Conservation (phyloP, 2,113 vertebrate species). For the Bubalus kerabau region DNA sequence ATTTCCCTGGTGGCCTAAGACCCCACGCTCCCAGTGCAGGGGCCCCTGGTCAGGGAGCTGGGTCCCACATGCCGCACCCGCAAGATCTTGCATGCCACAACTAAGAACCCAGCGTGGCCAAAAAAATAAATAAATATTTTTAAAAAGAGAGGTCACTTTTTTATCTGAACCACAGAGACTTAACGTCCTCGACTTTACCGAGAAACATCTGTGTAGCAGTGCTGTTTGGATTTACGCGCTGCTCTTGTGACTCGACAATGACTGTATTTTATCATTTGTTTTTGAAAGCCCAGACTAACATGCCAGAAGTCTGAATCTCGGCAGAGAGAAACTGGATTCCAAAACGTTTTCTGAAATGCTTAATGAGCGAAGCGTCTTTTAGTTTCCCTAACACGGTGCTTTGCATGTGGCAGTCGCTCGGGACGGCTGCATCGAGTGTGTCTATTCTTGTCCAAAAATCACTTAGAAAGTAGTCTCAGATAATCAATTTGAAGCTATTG, state of each 20-base stretch:
- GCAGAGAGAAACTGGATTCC: constrained; percentile 14
- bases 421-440: not conserved
- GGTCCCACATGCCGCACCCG: not conserved
- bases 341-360: not conserved
- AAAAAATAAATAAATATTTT: not conserved
- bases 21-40: not conserved
- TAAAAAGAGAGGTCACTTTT: not conserved
- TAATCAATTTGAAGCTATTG: not conserved
- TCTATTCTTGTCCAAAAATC: not conserved
- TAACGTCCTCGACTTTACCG: not conserved
- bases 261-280: not conserved
- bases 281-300: constrained; percentile 16
- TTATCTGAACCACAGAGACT: not conserved
- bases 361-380: not conserved
- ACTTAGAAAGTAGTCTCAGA: constrained; percentile 16
- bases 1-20: not conserved
- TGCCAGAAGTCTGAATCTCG: constrained; percentile 10
- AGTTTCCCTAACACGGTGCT: not conserved
- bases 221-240: not conserved
- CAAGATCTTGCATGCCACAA: not conserved
- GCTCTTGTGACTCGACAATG: not conserved
- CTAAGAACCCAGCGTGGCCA: not conserved
- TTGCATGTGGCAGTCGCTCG: not conserved
- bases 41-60: not conserved
- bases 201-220: not conserved